phyloP scores from a whole-genome alignment of 2,888 invertebrate species.

The Crioceris asparagi region DNA sequence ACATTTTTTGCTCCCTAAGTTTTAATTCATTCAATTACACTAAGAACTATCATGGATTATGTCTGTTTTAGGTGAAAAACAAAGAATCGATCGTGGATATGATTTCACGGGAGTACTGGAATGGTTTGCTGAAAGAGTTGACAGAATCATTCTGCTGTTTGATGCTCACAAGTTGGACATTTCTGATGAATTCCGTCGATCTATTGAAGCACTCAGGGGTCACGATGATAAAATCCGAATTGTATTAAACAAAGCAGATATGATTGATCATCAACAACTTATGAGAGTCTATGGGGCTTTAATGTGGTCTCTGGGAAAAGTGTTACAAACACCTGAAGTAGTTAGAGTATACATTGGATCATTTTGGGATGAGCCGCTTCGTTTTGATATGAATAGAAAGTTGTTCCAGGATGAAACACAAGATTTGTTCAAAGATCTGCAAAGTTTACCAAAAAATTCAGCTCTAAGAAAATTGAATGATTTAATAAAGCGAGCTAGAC shows the following conservation, averaged over 20 bases:
- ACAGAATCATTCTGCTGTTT: slow-evolving; percentile 91
- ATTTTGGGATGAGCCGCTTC: slow-evolving; percentile 94
- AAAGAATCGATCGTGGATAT: slow-evolving; percentile 85
- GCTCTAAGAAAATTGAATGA: slow-evolving; percentile 95
- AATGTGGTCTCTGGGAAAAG: slow-evolving; percentile 99
- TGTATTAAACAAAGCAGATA: slow-evolving; percentile 96
- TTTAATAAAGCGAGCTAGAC: slow-evolving; percentile 88
- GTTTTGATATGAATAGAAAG: slow-evolving; percentile 85
- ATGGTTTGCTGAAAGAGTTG: slow-evolving; percentile 98
- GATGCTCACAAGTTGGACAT: slow-evolving; percentile 99
- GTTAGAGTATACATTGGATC: slow-evolving; percentile 97
- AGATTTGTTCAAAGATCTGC: slow-evolving; percentile 88
- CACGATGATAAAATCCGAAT: slow-evolving; percentile 97
- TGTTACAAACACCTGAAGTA: slow-evolving; percentile 97
- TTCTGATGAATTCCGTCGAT: slow-evolving; percentile 94
- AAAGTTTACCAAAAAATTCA: slow-evolving; percentile 90
- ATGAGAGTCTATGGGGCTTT: slow-evolving; percentile 98
- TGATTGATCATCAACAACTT: slow-evolving; percentile 96
- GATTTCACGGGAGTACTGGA: slow-evolving; percentile 97
- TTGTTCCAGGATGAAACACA: slow-evolving; percentile 93
- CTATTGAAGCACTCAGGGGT: slow-evolving; percentile 89
- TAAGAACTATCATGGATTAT: no score
- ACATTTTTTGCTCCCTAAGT: no score
- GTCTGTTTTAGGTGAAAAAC: slow-evolving; percentile 74
- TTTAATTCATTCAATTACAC: no score